Percentiles rank a stretch among this genome's conserved stretches.
Evolutionary conservation across 2,888 invertebrate genomes (phyloP).

Genomic region (Terebella lapidaria): DNA sequence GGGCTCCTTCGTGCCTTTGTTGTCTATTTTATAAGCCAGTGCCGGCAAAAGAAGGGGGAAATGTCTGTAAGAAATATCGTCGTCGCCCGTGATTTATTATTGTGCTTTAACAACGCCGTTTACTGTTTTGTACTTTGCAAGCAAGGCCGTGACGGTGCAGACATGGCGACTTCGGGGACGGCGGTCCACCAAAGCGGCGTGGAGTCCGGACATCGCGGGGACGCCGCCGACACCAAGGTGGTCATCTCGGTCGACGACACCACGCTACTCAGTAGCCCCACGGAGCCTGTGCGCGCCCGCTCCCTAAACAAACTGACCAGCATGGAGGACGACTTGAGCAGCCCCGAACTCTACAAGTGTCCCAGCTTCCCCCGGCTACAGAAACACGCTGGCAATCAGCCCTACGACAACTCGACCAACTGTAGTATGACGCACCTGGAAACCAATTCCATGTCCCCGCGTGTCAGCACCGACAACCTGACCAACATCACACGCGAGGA

Average conservation of each 20-base stretch:
- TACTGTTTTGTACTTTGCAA: too few species aligned
- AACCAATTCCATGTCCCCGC: constrained; percentile 5
- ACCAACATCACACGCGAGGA: not conserved
- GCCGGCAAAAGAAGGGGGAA: too few species aligned
- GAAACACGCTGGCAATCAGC: not conserved
- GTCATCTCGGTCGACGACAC: constrained; percentile 5
- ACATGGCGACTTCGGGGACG: too few species aligned
- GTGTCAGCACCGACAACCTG: constrained; percentile 6
- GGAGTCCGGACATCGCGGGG: too few species aligned
- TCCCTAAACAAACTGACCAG: not conserved
- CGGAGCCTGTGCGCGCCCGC: not conserved
- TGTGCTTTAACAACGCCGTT: too few species aligned
- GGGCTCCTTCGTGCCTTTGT: too few species aligned
- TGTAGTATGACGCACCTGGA: constrained; percentile 3
- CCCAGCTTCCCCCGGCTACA: constrained; percentile 7
- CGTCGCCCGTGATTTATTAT: too few species aligned
- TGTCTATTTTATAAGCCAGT: too few species aligned
- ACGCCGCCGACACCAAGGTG: not conserved
- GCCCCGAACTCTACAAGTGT: not conserved
- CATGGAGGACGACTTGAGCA: not conserved
- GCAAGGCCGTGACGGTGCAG: too few species aligned
- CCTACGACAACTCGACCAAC: not conserved
- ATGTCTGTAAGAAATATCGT: too few species aligned
- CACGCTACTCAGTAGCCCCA: not conserved
- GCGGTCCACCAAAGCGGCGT: too few species aligned